phyloP scores from a whole-genome alignment of 1,140 invertebrate species.

The Paracyclopina nana region DNA sequence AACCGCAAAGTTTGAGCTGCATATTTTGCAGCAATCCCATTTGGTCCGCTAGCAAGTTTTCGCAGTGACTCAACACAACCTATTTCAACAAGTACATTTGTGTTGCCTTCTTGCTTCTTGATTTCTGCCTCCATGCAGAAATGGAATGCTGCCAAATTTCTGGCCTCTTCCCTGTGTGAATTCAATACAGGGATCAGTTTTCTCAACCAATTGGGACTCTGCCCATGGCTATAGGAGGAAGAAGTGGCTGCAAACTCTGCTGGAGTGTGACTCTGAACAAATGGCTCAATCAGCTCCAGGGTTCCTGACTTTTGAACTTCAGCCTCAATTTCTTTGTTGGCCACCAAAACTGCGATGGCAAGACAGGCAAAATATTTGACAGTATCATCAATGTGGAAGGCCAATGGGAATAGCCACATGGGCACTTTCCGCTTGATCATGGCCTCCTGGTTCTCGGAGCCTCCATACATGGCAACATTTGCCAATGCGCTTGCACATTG shows the following conservation, averaged over 20 bases:
- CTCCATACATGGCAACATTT: slow-evolving; percentile 88
- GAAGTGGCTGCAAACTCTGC: slow-evolving; percentile 75
- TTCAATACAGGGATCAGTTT: slow-evolving; percentile 81
- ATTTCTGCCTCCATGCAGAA: slow-evolving; percentile 99
- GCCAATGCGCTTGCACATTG: slow-evolving; percentile 89
- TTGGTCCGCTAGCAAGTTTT: slow-evolving; percentile 89
- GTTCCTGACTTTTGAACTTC: slow-evolving; percentile 87
- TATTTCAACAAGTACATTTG: slow-evolving; percentile 81
- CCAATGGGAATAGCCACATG: slow-evolving; percentile 92
- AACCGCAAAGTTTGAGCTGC: slow-evolving; percentile 82
- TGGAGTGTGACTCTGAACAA: slow-evolving; percentile 79
- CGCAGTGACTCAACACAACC: slow-evolving; percentile 86
- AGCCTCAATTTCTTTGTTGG: slow-evolving; percentile 95
- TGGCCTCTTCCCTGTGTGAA: slow-evolving; percentile 86
- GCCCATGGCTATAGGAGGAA: slow-evolving; percentile 76
- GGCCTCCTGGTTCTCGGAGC: slow-evolving; percentile 85
- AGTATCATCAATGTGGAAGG: slow-evolving; percentile 87
- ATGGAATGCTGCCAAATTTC: slow-evolving; percentile 91
- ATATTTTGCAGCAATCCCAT: slow-evolving; percentile 90
- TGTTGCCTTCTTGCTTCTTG: slow-evolving; percentile 84
- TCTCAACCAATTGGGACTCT: slow-evolving; percentile 87
- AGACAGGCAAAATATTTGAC: slow-evolving; percentile 96
- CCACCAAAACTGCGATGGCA: slow-evolving; percentile 84
- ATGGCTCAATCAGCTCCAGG: slow-evolving; percentile 83
- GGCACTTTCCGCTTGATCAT: slow-evolving; percentile 92